Conservation (phyloP, 2,113 vertebrate species). For the Bos indicus region DNA sequence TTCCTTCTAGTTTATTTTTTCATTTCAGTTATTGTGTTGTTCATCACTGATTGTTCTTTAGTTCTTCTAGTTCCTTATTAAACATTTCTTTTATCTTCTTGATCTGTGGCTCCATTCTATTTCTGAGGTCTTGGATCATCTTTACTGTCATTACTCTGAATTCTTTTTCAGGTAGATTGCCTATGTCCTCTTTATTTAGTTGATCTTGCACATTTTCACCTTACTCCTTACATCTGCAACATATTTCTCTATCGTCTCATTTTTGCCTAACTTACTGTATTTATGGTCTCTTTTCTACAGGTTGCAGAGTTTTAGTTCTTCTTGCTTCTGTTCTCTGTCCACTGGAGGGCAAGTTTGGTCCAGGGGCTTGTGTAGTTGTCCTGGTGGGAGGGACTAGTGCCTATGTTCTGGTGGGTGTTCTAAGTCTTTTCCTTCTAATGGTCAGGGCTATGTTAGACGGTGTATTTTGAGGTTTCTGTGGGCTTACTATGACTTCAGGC, state of each 20-base stretch:
- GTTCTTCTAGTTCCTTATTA: background rate
- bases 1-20: background rate
- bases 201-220: background rate
- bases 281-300: background rate
- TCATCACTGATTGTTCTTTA: background rate
- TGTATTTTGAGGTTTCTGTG: background rate
- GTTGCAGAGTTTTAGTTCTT: background rate
- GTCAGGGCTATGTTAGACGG: background rate
- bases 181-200: background rate
- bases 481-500: background rate
- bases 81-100: background rate
- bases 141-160: background rate
- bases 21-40: background rate
- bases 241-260: background rate
- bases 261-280: background rate
- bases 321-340: background rate
- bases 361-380: background rate
- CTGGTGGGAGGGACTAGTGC: background rate
- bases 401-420: background rate
- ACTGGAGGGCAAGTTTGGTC: background rate
- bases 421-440: background rate
- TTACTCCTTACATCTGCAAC: background rate
- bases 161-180: background rate
- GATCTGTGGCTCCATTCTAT: background rate
- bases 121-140: background rate